Evolutionary conservation across 2,888 invertebrate species (phyloP), one percentile per base, ranked within the genome.

Genomic region (Cerceris rybyensis): DNA sequence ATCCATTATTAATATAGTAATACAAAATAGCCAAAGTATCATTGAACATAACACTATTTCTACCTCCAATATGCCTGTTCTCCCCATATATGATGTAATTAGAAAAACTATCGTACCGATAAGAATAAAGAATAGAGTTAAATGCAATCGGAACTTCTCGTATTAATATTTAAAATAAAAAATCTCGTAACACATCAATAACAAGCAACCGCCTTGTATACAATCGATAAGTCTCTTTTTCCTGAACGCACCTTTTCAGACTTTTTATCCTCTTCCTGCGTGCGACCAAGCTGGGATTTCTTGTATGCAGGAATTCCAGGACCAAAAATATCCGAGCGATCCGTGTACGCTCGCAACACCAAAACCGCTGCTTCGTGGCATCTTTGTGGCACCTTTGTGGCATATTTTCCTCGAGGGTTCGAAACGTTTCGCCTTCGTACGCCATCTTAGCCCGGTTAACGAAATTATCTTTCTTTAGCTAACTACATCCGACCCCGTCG

Each of bases 361-460:
- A 67, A 78, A 82, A 83, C 77, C 72, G 71, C 71, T 71, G 72
- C 73, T 69, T 49, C 70, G 76, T 83, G 83, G 77, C 83, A 84
- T 84, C 80, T 84, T 81, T 83, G 84, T 84, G 78, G 70, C 84
- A 81, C 71, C 75, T 80, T 82, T 70, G 76, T 78, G 78, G 75
- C 71, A 82, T 84, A 84, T 80, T 84, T 84, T 78, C 72, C 75
- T 77, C 52, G 74, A 58, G 73, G 75, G 58, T 61, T 73, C 78
- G 74, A 75, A 83, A 76, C 74, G 74, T 77, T 81, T 81, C 70
- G 68, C 59, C 74, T 50, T 74, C 70, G 75, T 49, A 50, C 72
- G 58, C 75, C 69, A 68, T 69, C 75, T 75, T 82, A 66, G 50
- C 63, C 39, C 39, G 39, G 63, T 74, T 75, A 78, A 78, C 74